Conservation (phyloP, 1,140 invertebrate genomes). For the Bombus cullumanus region DNA sequence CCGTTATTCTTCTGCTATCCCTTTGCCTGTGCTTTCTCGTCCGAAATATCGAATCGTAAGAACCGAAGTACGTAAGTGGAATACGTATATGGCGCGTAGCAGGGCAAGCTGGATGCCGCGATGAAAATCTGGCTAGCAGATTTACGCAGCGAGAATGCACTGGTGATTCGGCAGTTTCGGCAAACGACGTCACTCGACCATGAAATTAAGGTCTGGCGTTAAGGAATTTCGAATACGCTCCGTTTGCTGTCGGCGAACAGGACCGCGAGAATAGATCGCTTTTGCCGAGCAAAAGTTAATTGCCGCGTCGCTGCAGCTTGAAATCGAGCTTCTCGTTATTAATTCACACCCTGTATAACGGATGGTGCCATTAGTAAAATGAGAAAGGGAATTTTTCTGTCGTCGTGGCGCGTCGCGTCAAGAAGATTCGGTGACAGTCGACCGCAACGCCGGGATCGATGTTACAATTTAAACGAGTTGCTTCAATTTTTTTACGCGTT, state of each 20-base stretch:
- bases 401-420: too few relatives aligned
- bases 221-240: background rate
- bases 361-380: background rate
- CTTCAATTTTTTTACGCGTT: too few relatives aligned
- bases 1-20: background rate
- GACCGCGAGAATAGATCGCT: background rate
- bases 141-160: background rate
- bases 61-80: background rate
- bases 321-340: slow-evolving; percentile 27
- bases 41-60: slow-evolving; percentile 1
- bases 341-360: background rate
- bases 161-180: too few relatives aligned
- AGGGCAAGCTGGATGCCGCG: too few relatives aligned
- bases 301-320: background rate
- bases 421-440: too few relatives aligned
- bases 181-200: background rate
- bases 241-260: background rate
- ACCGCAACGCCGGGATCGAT: too few relatives aligned
- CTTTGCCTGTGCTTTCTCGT: background rate
- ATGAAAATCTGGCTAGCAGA: background rate
- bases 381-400: background rate
- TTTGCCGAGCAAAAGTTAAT: slow-evolving; percentile 3
- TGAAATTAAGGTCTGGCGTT: background rate
- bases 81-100: too few relatives aligned
- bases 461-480: too few relatives aligned